Evolutionary conservation across 35 echinoderm and acorn worm species (phyloP), one percentile per base, ranked within the genome.

Genomic region (Lytechinus pictus): DNA sequence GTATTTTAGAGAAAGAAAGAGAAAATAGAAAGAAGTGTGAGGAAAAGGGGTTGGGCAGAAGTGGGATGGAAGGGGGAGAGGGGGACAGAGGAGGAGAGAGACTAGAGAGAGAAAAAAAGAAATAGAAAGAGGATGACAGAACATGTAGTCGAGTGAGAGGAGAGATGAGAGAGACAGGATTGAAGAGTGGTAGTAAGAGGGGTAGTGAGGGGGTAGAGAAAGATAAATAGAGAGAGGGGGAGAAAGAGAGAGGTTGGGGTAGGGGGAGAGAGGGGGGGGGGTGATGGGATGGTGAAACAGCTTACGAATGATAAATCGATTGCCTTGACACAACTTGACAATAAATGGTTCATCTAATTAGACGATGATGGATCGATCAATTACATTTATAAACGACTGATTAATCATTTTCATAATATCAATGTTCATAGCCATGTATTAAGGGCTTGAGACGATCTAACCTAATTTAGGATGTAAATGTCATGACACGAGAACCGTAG

Each of bases 381-480:
- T 79, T 16, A 27, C 16, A 24, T 24, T 79, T 5, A 79, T 79
- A 79, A 24, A 16, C 66, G 66, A n/a, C 21, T 79, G 66, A 79
- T 79, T 4, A 19, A 79, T 79, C 66, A 24, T 79, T 71, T 79
- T 16, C 21, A 79, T 79, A 79, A 79, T 79, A 79, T 79, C 66
- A 79, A 79, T 79, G 14, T 79, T 44, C 2, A 44, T 79, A 79
- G 66, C 66, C 66, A 79, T 24, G 66, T 24, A 79, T 79, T 79
- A 79, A 79, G 19, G 66, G 66, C 19, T 79, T 79, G 66, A 79
- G 66, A 19, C 66, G 66, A 79, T 79, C 66, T n/a, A 79, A 79
- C 66, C n/a, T 79, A 79, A 79, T 79, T 79, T 79, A 79, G 19
- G 66, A 79, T 79, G 16, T n/a, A n/a, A 79, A 79, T 79, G 66